A percentile compares a stretch with the other conserved stretches of the same genome.
phyloP scores from a whole-genome alignment of 1,140 invertebrate species.

The Bradynema listronoti region DNA sequence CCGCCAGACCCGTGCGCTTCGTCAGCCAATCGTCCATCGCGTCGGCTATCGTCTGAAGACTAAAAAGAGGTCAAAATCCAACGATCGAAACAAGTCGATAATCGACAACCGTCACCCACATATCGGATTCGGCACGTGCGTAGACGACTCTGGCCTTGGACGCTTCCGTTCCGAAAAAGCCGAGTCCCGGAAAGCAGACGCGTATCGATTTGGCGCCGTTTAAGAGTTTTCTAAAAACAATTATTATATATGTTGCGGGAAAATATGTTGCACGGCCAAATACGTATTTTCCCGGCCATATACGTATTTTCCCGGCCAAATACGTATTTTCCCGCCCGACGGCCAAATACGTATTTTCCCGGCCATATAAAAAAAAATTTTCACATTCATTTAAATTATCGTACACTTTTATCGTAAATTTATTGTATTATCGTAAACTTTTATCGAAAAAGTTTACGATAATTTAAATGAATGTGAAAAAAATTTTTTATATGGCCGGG shows the following conservation, averaged over 20 bases:
- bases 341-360: too few relatives aligned
- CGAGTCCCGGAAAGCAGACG: conserved; percentile 11
- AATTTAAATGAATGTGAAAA: neutral
- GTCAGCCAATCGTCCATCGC: conserved; percentile 12
- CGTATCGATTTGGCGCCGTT: neutral
- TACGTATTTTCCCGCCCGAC: too few relatives aligned
- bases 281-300: neutral
- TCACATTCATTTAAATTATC: too few relatives aligned
- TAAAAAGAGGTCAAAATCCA: conserved; percentile 11
- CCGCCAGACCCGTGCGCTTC: conserved; percentile 1
- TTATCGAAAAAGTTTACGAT: neutral
- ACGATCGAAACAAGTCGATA: neutral
- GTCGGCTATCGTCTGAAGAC: conserved; percentile 19
- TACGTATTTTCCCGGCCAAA: neutral
- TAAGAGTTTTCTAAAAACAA: conserved; percentile 19
- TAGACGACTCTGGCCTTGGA: conserved; percentile 11
- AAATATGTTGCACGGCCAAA: neutral
- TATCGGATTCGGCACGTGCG: conserved; percentile 13
- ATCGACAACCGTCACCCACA: neutral
- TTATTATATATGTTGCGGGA: neutral
- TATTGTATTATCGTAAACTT: too few relatives aligned
- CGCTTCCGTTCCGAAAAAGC: conserved; percentile 1
- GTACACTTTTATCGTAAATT: too few relatives aligned
- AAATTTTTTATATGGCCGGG: too few relatives aligned
- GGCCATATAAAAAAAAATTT: too few relatives aligned